Percentiles rank a stretch among this genome's conserved stretches.
Conservation (phyloP, 2,797 vertebrate genomes). For the Margarornis squamiger region DNA sequence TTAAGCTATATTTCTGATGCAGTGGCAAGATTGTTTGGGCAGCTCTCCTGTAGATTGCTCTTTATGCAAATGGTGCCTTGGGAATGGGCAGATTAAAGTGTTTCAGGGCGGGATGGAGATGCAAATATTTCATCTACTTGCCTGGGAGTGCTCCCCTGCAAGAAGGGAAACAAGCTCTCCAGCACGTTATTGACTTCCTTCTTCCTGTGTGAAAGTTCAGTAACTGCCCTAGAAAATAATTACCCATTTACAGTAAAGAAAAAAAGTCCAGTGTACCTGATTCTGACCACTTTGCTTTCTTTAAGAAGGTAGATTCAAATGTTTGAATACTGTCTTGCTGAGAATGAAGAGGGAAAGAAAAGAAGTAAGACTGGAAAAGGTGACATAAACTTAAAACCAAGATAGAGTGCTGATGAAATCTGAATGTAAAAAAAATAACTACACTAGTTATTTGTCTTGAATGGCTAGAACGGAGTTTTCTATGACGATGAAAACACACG, state of each 20-base stretch:
- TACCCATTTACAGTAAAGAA: background rate
- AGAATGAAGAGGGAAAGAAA: background rate
- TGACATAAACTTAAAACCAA: background rate
- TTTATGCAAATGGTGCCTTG: slow-evolving; percentile 56
- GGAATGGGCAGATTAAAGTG: slow-evolving; percentile 24
- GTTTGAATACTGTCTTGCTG: background rate
- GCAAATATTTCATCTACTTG: slow-evolving; percentile 24
- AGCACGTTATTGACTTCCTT: background rate
- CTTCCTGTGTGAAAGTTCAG: background rate
- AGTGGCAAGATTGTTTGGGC: slow-evolving; percentile 6
- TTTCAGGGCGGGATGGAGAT: background rate
- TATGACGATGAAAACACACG: background rate
- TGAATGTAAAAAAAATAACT: background rate
- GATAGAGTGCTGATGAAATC: background rate
- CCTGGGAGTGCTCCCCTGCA: background rate
- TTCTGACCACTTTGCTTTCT: background rate
- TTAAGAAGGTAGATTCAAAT: background rate
- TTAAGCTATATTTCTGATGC: background rate
- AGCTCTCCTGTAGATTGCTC: background rate
- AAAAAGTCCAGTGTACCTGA: background rate
- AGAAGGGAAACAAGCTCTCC: background rate
- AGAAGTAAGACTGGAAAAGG: background rate
- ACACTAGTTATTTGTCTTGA: background rate
- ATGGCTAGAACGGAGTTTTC: background rate
- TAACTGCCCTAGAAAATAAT: background rate